Evolutionary conservation across 2,113 vertebrate species (phyloP), one percentile per base, ranked within the genome.

Genomic region (Romanogobio albipinnatus): DNA sequence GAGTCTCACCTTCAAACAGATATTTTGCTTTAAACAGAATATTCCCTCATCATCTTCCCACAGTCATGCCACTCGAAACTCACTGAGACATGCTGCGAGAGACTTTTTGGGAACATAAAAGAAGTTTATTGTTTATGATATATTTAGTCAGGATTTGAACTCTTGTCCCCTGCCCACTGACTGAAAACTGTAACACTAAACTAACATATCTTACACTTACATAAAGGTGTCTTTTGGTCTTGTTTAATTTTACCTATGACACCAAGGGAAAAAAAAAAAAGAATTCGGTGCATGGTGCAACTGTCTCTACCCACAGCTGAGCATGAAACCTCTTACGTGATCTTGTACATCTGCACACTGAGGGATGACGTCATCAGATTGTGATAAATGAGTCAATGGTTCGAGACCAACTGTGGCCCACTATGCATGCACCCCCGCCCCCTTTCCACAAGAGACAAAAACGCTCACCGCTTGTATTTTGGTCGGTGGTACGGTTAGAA

Each of bases 341-440:
- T 62, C 39, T 79, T 62, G 84, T 62, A 49, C 45, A 49, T 62
- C 24, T 85, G 70, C 81, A 62, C 53, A 56, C 5, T 15, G 26
- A 56, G 17, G 43, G 26, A 39, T 22, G 79, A 47, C 45, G 82
- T 84, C 83, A 86, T 76, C 82, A 68, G 70, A 59, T 59, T 5
- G 66, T 91, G 88, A 94, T 90, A 88, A 90, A 91, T 66, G 70
- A 90, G 77, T 66, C 68, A 19, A 56, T 26, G 71, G 83, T 45
- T 83, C 59, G 53, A 89, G 84, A 86, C 68, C 58, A 85, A 83
- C 84, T 78, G 87, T 91, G 82, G 45, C 73, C 81, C 73, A 82
- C 86, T 45, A 71, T 24, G 75, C 47, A 78, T 14, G 77, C 47
- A 76, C 10, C 76, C 13, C 66, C 14, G 49, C 24, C 58, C 78